phyloP scores from a whole-genome alignment of 2,888 invertebrate genomes.

The Agriopis marginaria region DNA sequence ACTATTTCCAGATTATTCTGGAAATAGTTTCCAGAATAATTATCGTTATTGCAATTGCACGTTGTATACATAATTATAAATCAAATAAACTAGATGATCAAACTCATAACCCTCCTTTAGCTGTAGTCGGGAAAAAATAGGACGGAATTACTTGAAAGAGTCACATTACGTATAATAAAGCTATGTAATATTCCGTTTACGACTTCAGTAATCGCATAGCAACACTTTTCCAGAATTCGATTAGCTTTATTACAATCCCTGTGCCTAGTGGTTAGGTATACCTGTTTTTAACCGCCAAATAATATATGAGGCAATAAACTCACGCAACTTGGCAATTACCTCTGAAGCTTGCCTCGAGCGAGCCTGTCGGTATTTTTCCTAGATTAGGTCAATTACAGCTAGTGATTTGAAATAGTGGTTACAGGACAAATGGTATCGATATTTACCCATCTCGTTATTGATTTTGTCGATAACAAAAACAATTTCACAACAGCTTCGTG shows the following conservation, averaged over 20 bases:
- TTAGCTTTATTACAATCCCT: conserved; percentile 46
- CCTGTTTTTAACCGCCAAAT: conserved; percentile 52
- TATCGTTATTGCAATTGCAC: too few species aligned
- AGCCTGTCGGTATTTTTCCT: conserved; percentile 20
- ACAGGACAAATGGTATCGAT: conserved; percentile 1
- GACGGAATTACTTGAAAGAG: background rate
- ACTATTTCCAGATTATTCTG: too few species aligned
- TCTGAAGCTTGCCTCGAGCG: conserved; percentile 5
- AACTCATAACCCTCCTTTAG: too few species aligned
- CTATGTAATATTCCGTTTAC: conserved; percentile 15
- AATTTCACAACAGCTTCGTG: too few species aligned
- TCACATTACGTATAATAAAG: conserved; percentile 10
- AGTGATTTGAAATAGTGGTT: conserved; percentile 11
- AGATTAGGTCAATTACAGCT: conserved; percentile 16
- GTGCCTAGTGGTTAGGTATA: conserved; percentile 31
- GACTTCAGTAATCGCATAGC: conserved; percentile 13
- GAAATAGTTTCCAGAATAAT: too few species aligned
- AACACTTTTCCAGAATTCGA: conserved; percentile 20
- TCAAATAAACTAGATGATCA: background rate
- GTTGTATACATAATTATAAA: too few species aligned
- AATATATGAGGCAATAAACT: conserved; percentile 51
- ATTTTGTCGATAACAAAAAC: too few species aligned
- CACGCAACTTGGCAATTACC: conserved; percentile 61
- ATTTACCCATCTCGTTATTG: background rate
- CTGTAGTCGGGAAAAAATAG: background rate